Evolutionary conservation across 1,140 invertebrate species (phyloP).

Genomic region (Papilio polyxenes): DNA sequence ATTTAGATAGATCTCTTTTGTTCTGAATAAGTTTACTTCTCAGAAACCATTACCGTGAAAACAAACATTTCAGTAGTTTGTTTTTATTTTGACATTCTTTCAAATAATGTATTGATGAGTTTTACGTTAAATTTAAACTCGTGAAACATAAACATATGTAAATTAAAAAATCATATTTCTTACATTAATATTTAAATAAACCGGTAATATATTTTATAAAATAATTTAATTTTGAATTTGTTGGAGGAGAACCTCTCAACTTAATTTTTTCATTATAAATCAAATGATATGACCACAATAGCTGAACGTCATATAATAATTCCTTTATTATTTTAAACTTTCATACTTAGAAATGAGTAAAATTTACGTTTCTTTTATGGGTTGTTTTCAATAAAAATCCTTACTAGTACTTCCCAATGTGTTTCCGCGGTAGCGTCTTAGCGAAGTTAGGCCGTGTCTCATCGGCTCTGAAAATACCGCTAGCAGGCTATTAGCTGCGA

Average conservation of each 20-base stretch:
- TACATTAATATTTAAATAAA: no score
- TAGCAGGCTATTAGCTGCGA: constrained; percentile 59
- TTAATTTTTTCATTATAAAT: no score
- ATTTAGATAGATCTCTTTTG: constrained; percentile 38
- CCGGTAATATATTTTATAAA: no score
- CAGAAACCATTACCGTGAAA: constrained; percentile 30
- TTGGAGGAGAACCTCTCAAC: no score
- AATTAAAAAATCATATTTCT: no score
- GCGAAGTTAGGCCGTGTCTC: constrained; percentile 49
- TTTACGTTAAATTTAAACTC: no score
- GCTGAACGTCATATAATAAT: no score
- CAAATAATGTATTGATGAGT: not conserved
- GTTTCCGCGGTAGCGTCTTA: not conserved
- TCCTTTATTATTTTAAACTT: not conserved
- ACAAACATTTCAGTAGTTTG: not conserved
- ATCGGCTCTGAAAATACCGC: constrained; percentile 54
- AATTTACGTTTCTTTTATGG: not conserved
- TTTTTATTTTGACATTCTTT: not conserved
- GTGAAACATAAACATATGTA: no score
- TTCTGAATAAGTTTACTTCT: constrained; percentile 35
- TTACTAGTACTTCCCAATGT: not conserved
- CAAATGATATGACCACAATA: no score
- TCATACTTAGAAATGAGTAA: not conserved
- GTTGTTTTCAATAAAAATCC: not conserved
- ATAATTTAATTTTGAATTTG: no score